Conservation (phyloP, 2,113 vertebrate species). For the Potamarius usumacintae region DNA sequence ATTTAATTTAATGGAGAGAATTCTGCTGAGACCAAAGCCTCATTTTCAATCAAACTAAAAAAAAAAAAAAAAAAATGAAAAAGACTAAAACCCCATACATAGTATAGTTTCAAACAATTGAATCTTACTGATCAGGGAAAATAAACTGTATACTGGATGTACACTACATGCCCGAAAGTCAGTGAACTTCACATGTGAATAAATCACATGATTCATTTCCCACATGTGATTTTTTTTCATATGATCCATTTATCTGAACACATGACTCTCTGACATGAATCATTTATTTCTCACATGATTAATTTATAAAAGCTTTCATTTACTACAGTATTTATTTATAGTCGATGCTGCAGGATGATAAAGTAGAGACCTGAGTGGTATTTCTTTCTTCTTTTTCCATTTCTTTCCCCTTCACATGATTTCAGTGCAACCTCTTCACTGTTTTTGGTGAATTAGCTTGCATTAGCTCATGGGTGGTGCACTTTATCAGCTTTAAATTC, state of each 20-base stretch:
- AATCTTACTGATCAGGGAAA: not conserved
- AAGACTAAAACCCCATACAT: not conserved
- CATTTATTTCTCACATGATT: not conserved
- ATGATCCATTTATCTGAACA: not conserved
- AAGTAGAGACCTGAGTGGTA: not conserved
- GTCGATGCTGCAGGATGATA: not conserved
- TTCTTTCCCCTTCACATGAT: not conserved
- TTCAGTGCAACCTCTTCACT: not conserved
- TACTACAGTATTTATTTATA: not conserved
- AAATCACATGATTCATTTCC: not conserved
- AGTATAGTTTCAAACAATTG: not conserved
- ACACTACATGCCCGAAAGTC: not conserved
- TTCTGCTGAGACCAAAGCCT: not conserved
- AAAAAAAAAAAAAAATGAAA: not conserved
- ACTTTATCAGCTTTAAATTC: not conserved
- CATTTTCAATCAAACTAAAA: not conserved
- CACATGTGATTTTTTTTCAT: not conserved
- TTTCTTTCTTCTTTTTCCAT: not conserved
- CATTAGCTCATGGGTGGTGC: not conserved
- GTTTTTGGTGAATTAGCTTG: not conserved
- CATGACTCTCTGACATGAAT: not conserved
- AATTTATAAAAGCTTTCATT: not conserved
- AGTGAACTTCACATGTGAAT: not conserved
- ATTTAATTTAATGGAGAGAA: conserved; percentile 1
- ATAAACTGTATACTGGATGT: not conserved